Evolutionary conservation across 2,888 invertebrate species (phyloP).

Genomic region (Caenorhabditis parvicauda): DNA sequence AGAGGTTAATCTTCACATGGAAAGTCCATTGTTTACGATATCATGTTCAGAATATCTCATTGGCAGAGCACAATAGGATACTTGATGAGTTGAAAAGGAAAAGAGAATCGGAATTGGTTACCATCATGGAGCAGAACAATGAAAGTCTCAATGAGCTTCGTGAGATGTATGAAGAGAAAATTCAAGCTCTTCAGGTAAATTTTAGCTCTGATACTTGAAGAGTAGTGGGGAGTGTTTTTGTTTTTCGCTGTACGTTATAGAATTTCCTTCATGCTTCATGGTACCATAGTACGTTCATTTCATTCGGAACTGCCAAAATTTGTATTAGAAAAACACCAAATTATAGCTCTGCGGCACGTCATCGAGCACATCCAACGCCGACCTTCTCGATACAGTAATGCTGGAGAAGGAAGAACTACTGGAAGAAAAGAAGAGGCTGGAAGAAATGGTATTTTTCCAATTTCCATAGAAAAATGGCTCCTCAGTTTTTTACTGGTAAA

Average conservation of each 20-base stretch:
- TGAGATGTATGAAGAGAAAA: slow-evolving; percentile 49
- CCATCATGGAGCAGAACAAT: slow-evolving; percentile 32
- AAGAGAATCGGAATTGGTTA: slow-evolving; percentile 34
- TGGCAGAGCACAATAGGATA: slow-evolving; percentile 14
- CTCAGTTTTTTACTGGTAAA: too few relatives aligned
- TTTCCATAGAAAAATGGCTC: background rate
- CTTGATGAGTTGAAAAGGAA: slow-evolving; percentile 24
- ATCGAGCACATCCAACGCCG: slow-evolving; percentile 30
- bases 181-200: slow-evolving; percentile 28
- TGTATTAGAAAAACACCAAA: background rate
- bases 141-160: slow-evolving; percentile 36
- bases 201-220: too few relatives aligned
- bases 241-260: too few relatives aligned
- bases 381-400: slow-evolving; percentile 33
- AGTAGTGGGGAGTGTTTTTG: background rate
- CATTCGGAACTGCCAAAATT: background rate
- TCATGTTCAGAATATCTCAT: slow-evolving; percentile 1
- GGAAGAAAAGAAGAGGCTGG: slow-evolving; percentile 18
- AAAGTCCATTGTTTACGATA: background rate
- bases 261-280: too few relatives aligned
- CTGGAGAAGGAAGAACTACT: slow-evolving; percentile 38
- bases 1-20: too few relatives aligned
- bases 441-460: slow-evolving; percentile 22
- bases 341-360: slow-evolving; percentile 26
- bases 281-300: too few relatives aligned